phyloP scores from a whole-genome alignment of 1,140 invertebrate species.

The Macrotrachela quadricornifera region DNA sequence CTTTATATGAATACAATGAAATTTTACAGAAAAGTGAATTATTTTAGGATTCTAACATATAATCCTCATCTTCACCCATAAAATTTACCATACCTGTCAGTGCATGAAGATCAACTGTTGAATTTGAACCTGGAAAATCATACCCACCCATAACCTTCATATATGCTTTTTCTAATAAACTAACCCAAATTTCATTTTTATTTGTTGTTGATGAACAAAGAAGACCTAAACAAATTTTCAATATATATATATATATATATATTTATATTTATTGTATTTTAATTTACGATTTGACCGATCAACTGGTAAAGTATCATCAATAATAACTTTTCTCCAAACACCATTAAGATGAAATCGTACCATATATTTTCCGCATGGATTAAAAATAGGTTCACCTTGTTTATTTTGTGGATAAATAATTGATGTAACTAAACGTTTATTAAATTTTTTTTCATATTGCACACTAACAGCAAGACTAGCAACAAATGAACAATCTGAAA shows the following conservation, averaged over 20 bases:
- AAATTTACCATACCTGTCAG: conserved; percentile 45
- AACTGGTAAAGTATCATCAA: conserved; percentile 74
- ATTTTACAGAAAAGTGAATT: too few relatives aligned
- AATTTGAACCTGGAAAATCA: conserved; percentile 92
- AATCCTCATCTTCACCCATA: too few relatives aligned
- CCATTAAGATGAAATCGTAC: conserved; percentile 81
- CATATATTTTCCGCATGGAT: conserved; percentile 94
- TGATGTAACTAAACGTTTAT: conserved; percentile 58
- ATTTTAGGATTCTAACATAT: too few relatives aligned
- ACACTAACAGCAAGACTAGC: conserved; percentile 83
- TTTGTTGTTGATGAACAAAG: conserved; percentile 41
- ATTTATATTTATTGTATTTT: neutral
- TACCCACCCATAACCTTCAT: conserved; percentile 82
- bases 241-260: neutral
- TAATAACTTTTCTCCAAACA: conserved; percentile 55
- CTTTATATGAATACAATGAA: too few relatives aligned
- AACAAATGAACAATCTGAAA: conserved; percentile 90
- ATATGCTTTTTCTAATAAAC: conserved; percentile 82
- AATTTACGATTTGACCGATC: conserved; percentile 29
- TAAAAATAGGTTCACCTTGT: conserved; percentile 60
- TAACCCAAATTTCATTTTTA: conserved; percentile 82
- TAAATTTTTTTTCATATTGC: conserved; percentile 68
- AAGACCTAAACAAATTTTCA: conserved; percentile 35
- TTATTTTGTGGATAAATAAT: conserved; percentile 74
- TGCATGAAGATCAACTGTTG: conserved; percentile 86